phyloP scores from a whole-genome alignment of 2,888 invertebrate genomes.

The Euphydryas editha region DNA sequence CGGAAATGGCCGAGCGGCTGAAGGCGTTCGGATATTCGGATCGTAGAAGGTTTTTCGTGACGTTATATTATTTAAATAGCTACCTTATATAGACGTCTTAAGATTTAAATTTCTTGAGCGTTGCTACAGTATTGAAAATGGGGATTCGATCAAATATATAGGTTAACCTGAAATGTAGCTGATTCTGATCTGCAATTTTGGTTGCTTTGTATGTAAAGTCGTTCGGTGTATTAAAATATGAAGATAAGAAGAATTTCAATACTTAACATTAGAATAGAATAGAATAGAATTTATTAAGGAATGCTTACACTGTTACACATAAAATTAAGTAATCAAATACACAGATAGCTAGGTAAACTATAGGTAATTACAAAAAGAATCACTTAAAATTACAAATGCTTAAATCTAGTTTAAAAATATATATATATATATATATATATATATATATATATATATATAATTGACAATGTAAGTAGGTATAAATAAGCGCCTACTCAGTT shows the following conservation, averaged over 20 bases:
- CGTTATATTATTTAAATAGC: constrained; percentile 5
- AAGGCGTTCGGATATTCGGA: constrained; percentile 51
- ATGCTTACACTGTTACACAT: no score
- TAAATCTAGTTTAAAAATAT: no score
- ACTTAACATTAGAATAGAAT: no score
- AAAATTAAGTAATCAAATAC: no score
- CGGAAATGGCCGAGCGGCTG: constrained; percentile 65
- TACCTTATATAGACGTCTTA: neutral
- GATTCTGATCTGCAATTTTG: constrained; percentile 31
- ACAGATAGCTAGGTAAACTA: no score
- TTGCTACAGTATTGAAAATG: neutral
- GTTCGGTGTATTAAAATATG: constrained; percentile 9
- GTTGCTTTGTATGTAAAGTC: constrained; percentile 18
- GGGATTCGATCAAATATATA: constrained; percentile 19
- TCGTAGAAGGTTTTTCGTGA: constrained; percentile 24
- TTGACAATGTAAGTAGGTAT: no score
- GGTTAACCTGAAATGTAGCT: constrained; percentile 21
- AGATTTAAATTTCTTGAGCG: constrained; percentile 14
- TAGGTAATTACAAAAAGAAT: no score
- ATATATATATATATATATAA: no score
- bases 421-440: no score
- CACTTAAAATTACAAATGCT: no score
- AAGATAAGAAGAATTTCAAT: neutral
- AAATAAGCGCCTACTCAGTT: no score
- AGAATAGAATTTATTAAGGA: no score